Percentiles rank a stretch among this genome's conserved stretches.
phyloP scores from a whole-genome alignment of 1,140 invertebrate species.

The Cataglyphis hispanica region DNA sequence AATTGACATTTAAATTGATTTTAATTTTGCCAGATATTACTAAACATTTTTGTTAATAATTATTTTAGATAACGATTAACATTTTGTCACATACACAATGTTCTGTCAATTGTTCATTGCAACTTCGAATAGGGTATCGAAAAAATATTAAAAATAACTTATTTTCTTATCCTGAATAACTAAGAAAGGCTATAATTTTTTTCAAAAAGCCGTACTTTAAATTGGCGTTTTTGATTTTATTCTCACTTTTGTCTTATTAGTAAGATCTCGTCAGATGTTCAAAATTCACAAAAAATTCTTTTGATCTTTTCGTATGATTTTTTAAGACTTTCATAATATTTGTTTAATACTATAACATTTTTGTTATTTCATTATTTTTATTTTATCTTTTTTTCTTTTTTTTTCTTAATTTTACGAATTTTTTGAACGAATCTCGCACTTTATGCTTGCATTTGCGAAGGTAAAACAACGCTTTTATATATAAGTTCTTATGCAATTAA shows the following conservation, averaged over 20 bases:
- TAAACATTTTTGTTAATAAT: neutral
- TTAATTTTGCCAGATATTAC: neutral
- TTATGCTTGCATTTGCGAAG: neutral
- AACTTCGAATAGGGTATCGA: neutral
- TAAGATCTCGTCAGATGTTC: neutral
- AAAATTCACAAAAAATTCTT: conserved; percentile 1
- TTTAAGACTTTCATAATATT: neutral
- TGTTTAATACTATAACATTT: neutral
- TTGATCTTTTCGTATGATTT: neutral
- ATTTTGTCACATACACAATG: neutral
- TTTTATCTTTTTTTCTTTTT: neutral
- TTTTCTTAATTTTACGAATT: neutral
- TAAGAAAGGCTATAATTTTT: neutral
- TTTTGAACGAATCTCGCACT: neutral
- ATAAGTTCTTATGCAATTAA: conserved; percentile 11
- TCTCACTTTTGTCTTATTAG: neutral
- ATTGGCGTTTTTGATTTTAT: neutral
- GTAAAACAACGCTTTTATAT: neutral
- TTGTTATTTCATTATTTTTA: neutral
- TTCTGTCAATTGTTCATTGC: conserved; percentile 3
- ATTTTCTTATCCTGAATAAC: neutral
- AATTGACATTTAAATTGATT: neutral
- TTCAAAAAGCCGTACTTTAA: neutral
- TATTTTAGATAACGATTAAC: neutral
- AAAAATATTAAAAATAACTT: neutral